A percentile compares a stretch with the other conserved stretches of the same genome.
phyloP scores from a whole-genome alignment of 2,797 vertebrate genomes.

The Adelosebastes latens region DNA sequence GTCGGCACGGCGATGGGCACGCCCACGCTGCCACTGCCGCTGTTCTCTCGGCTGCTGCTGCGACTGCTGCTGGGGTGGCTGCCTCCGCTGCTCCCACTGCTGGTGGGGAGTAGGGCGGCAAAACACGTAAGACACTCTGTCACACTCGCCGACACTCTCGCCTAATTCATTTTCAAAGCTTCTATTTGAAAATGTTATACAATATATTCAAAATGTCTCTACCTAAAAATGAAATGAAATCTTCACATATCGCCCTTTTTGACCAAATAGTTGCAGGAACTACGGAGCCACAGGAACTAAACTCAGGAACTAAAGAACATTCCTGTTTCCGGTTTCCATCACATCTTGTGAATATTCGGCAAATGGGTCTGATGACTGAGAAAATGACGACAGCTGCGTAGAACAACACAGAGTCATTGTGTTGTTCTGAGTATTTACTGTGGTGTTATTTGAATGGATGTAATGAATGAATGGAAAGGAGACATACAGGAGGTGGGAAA shows the following conservation, averaged over 20 bases:
- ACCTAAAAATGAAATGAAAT: background rate
- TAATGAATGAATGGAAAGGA: background rate
- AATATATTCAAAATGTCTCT: background rate
- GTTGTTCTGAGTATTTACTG: background rate
- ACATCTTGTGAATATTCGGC: background rate
- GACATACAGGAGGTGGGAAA: background rate
- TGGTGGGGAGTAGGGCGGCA: slow-evolving; percentile 72
- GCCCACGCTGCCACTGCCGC: slow-evolving; percentile 97
- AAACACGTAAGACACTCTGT: slow-evolving; percentile 22
- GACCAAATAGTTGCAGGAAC: background rate
- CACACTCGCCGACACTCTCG: background rate
- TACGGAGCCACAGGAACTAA: background rate
- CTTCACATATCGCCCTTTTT: background rate
- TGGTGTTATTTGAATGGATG: background rate
- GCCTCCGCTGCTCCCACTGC: slow-evolving; percentile 97
- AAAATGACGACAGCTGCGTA: background rate
- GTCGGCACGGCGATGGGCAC: slow-evolving; percentile 97
- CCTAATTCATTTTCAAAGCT: background rate
- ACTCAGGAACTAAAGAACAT: background rate
- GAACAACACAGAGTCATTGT: background rate
- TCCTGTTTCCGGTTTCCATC: background rate
- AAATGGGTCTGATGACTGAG: background rate
- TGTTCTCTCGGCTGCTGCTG: slow-evolving; percentile 99
- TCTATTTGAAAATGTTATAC: background rate
- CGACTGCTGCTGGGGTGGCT: slow-evolving; percentile 97